Conservation (phyloP, 2,113 vertebrate species). For the Apteryx owenii region DNA sequence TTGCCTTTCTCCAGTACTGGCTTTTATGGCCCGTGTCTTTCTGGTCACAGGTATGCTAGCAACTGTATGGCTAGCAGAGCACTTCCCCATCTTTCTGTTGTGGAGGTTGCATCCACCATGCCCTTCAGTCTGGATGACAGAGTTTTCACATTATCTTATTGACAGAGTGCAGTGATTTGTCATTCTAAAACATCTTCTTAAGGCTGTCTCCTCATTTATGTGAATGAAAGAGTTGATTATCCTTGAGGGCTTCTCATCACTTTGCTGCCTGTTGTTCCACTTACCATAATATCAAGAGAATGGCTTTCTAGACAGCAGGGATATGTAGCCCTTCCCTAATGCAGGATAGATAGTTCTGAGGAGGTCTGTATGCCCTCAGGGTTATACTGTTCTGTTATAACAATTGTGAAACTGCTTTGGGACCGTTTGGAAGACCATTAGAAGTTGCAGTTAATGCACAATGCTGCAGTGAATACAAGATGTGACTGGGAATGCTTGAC, state of each 20-base stretch:
- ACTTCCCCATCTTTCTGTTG: not conserved
- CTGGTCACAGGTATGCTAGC: not conserved
- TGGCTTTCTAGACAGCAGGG: not conserved
- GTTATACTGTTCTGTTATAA: not conserved
- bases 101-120: not conserved
- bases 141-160: not conserved
- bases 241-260: not conserved
- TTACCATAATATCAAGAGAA: not conserved
- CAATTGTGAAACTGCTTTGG: not conserved
- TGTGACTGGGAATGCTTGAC: not conserved
- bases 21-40: not conserved
- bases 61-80: not conserved
- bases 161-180: not conserved
- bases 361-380: not conserved
- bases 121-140: not conserved
- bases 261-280: not conserved
- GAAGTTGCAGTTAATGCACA: rapidly evolving
- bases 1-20: not conserved
- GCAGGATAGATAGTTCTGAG: not conserved
- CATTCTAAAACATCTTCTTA: not conserved
- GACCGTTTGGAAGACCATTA: not conserved
- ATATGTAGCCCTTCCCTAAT: not conserved
- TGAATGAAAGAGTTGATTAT: not conserved
- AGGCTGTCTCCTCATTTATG: not conserved
- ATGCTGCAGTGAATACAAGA: not conserved